Evolutionary conservation across 2,888 invertebrate species (phyloP).

Genomic region (Cistogaster globosa): DNA sequence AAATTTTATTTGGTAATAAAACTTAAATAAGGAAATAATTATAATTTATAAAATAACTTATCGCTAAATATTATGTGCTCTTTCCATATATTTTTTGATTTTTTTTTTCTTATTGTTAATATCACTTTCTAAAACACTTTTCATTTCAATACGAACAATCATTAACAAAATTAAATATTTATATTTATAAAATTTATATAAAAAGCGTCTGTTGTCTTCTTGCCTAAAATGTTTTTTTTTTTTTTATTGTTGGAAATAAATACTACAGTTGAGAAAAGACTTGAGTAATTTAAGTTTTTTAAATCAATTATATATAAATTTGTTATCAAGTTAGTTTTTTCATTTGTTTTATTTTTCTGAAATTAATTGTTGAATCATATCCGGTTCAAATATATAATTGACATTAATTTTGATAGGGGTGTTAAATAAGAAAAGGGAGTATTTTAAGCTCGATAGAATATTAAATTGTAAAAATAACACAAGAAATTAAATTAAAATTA

Average conservation of each 20-base stretch:
- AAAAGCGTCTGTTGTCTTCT: neutral
- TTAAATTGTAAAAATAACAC: too few relatives aligned
- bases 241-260: neutral
- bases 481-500: too few relatives aligned
- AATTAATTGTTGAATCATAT: too few relatives aligned
- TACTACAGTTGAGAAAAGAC: too few relatives aligned
- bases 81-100: constrained; percentile 5
- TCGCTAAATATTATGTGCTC: constrained; percentile 44
- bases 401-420: too few relatives aligned
- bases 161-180: constrained; percentile 2
- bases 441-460: too few relatives aligned
- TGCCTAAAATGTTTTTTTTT: neutral
- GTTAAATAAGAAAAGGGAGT: too few relatives aligned
- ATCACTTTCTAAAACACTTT: constrained; percentile 60
- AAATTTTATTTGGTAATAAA: constrained; percentile 57
- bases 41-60: constrained; percentile 67
- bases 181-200: neutral
- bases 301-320: too few relatives aligned
- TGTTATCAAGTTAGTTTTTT: too few relatives aligned
- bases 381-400: too few relatives aligned
- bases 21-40: constrained; percentile 49
- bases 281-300: too few relatives aligned
- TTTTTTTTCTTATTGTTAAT: constrained; percentile 33
- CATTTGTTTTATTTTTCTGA: too few relatives aligned
- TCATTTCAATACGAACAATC: constrained; percentile 33